Evolutionary conservation across 2,888 invertebrate species (phyloP), one percentile per base, ranked within the genome.

Genomic region (Branchipolynoe longqiensis): DNA sequence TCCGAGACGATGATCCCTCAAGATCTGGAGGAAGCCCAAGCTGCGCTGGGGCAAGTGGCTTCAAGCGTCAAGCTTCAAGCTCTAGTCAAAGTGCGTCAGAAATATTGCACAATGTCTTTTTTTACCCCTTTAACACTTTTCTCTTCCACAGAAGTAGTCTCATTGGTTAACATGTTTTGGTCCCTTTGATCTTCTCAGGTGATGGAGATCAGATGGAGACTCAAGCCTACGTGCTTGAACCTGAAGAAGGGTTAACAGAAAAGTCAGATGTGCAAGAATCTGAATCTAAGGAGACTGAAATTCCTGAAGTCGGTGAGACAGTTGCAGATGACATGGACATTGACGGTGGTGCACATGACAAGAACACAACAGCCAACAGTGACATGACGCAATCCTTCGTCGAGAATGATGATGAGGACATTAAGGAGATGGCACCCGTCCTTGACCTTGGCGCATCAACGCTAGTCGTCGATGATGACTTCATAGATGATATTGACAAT

Each of bases 1-100:
- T 84, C 84, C 0, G 84, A 84, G 54, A 73, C 84, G 0, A 84
- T 84, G 84, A 41, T 84, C 25, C 31, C 12, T 3, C 48, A 78
- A 25, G 18, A 8, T 3, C 38, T 33, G 25, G 73, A 33, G 28
- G n/a, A 78, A 14, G 33, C 4, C 6, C 14, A 54, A 48, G 82
- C 41, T 18, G 12, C 6, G 1, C n/a, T 33, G 36, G 78, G 25
- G n/a, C 22, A 14, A n/a, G 56, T 56, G 40, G 62, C n/a, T 14
- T 1, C 22, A n/a, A n/a, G n/a, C n/a, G n/a, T n/a, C n/a, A n/a
- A n/a, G n/a, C n/a, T n/a, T n/a, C n/a, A n/a, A n/a, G n/a, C n/a
- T n/a, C n/a, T n/a, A n/a, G n/a, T n/a, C n/a, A n/a, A n/a, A n/a
- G n/a, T n/a, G n/a, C n/a, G n/a, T n/a, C n/a, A n/a, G n/a, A n/a